These are phyloP conservation scores for Scomber japonicus DNA, from an alignment of 2,113 vertebrate genomes.

Conservation along the genomic window DNA sequence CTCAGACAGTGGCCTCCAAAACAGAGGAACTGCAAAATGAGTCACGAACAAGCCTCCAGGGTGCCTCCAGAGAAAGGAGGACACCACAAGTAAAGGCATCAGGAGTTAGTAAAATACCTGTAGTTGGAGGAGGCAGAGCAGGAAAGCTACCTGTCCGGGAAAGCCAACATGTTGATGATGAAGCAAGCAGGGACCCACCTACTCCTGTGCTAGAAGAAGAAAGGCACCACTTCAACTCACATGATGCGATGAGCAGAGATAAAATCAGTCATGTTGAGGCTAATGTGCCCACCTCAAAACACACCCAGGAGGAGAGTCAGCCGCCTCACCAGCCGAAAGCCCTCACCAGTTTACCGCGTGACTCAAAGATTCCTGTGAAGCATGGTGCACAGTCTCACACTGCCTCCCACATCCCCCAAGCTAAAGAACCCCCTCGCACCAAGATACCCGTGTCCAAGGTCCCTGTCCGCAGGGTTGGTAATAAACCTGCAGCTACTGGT, in stretches of 20 bases:
- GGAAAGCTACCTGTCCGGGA: conserved; percentile 86
- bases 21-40: conserved; percentile 56
- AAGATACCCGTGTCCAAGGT: conserved; percentile 98
- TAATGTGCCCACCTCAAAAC: conserved; percentile 79
- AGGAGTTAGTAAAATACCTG: conserved; percentile 84
- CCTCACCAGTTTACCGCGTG: conserved; percentile 85
- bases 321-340: conserved; percentile 78
- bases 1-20: conserved; percentile 24
- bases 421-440: conserved; percentile 91
- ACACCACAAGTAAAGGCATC: conserved; percentile 80
- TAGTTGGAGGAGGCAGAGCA: conserved; percentile 73
- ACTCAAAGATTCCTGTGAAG: conserved; percentile 97
- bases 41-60: conserved; percentile 73
- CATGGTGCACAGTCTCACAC: conserved; percentile 84
- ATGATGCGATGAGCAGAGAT: conserved; percentile 88
- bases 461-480: conserved; percentile 90
- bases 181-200: conserved; percentile 88
- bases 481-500: conserved; percentile 83
- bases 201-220: conserved; percentile 89
- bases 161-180: conserved; percentile 85
- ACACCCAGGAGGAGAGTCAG: conserved; percentile 80
- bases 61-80: conserved; percentile 89
- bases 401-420: conserved; percentile 83
- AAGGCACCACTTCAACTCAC: conserved; percentile 79
- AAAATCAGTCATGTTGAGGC: conserved; percentile 79